Percentiles rank a stretch among this genome's conserved stretches.
phyloP scores from a whole-genome alignment of 2,797 vertebrate species.

The Sebastes trivittatus region DNA sequence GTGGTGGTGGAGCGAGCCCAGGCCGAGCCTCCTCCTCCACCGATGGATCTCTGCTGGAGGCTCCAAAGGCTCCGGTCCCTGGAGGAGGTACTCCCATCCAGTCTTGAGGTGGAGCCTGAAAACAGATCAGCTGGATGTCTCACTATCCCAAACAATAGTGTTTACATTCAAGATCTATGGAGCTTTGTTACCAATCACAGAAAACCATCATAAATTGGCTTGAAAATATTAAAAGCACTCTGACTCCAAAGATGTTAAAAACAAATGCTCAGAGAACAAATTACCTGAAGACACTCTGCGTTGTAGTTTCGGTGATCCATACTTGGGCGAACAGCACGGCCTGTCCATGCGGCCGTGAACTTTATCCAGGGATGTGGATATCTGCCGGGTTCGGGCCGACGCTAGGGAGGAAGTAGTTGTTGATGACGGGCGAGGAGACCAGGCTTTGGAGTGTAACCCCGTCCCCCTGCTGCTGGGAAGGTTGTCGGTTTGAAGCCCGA shows the following conservation, averaged over 20 bases:
- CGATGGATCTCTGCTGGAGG: conserved; percentile 86
- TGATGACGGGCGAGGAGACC: conserved; percentile 90
- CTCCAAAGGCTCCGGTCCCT: conserved; percentile 96
- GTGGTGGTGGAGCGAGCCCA: conserved; percentile 99
- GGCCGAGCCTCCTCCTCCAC: conserved; percentile 91
- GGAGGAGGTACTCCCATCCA: conserved; percentile 83
- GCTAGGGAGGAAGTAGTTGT: conserved; percentile 79
- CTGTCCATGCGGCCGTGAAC: conserved; percentile 94
- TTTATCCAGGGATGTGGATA: conserved; percentile 96
- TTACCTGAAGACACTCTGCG: conserved; percentile 85
- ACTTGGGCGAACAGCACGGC: conserved; percentile 97
- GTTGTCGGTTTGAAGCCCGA: conserved; percentile 93
- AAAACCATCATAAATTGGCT: no score
- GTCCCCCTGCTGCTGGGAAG: conserved; percentile 63
- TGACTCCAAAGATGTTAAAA: background rate
- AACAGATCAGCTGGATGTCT: background rate
- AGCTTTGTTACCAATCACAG: background rate
- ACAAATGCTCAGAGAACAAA: background rate
- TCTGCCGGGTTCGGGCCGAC: conserved; percentile 92
- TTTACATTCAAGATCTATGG: background rate
- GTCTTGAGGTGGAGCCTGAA: conserved; percentile 88
- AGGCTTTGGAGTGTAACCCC: conserved; percentile 88
- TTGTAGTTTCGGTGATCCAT: conserved; percentile 95
- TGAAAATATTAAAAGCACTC: background rate
- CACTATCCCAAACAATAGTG: background rate